A percentile compares a stretch with the other conserved stretches of the same genome.
Evolutionary conservation across 2,797 vertebrate genomes (phyloP).

Genomic region (Pipistrellus pipistrellus): DNA sequence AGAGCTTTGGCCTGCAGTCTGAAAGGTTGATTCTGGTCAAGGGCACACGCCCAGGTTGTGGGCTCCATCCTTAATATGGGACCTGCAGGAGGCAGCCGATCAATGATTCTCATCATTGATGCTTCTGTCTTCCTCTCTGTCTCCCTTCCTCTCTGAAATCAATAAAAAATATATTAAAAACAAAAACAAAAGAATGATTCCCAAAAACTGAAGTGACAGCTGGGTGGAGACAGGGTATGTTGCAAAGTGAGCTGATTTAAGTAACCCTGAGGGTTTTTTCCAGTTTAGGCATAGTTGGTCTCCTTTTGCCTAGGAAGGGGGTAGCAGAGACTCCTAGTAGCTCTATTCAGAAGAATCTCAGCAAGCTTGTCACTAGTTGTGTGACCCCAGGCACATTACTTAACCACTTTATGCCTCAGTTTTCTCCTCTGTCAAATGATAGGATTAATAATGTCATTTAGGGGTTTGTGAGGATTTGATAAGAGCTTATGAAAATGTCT

Average conservation of each 20-base stretch:
- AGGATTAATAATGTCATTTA: neutral
- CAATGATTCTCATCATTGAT: no score
- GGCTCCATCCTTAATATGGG: no score
- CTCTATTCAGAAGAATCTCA: neutral
- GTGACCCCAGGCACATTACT: neutral
- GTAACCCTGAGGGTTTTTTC: neutral
- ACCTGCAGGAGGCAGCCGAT: no score
- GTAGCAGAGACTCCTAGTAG: neutral
- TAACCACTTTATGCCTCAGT: neutral
- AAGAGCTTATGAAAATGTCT: neutral
- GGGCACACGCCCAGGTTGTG: no score
- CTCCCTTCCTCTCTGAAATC: no score
- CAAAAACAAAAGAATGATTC: neutral
- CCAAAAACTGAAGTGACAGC: neutral
- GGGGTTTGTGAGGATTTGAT: neutral
- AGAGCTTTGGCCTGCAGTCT: no score
- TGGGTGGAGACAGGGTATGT: neutral
- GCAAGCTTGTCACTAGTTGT: neutral
- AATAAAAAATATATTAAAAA: neutral
- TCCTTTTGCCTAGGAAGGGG: neutral
- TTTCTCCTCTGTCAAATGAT: neutral
- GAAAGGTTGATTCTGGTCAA: no score
- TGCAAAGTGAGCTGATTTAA: neutral
- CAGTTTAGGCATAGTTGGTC: neutral
- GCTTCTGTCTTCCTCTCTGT: no score